Percentiles rank a stretch among this genome's conserved stretches.
phyloP scores from a whole-genome alignment of 2,113 vertebrate species.

The Acanthochromis polyacanthus region DNA sequence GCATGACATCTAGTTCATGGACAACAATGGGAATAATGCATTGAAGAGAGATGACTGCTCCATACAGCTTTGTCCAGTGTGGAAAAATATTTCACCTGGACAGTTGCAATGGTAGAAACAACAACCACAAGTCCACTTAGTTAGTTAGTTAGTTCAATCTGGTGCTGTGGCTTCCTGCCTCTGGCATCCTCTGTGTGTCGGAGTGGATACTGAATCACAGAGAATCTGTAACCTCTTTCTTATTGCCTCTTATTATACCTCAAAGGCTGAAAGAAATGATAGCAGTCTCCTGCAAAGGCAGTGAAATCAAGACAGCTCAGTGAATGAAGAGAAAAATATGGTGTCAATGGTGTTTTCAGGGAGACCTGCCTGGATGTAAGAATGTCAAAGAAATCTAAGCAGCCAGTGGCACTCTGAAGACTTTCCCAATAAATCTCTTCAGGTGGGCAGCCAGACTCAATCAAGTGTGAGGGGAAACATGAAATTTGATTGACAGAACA shows the following conservation, averaged over 20 bases:
- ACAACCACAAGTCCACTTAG: too few species aligned
- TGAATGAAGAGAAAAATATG: neutral
- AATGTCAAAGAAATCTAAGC: conserved; percentile 9
- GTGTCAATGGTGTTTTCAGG: neutral
- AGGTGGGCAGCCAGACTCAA: neutral
- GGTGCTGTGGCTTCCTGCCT: conserved; percentile 3
- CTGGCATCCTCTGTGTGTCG: neutral
- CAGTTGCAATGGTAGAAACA: too few species aligned
- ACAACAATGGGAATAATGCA: too few species aligned
- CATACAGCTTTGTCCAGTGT: too few species aligned
- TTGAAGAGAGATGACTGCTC: too few species aligned
- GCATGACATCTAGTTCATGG: too few species aligned
- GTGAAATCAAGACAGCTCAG: conserved; percentile 6
- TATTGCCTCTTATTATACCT: conserved; percentile 20
- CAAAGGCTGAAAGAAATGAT: neutral
- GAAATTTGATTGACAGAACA: conserved; percentile 18
- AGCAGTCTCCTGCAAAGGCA: neutral
- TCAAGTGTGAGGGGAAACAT: neutral
- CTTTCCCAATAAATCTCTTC: neutral
- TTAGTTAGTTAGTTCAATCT: too few species aligned
- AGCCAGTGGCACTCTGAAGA: neutral
- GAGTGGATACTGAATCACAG: conserved; percentile 11
- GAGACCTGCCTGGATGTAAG: conserved; percentile 8
- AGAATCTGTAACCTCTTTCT: conserved; percentile 1
- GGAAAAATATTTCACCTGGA: too few species aligned